Conservation (phyloP, 1,140 invertebrate species). For the Magallana angulata region DNA sequence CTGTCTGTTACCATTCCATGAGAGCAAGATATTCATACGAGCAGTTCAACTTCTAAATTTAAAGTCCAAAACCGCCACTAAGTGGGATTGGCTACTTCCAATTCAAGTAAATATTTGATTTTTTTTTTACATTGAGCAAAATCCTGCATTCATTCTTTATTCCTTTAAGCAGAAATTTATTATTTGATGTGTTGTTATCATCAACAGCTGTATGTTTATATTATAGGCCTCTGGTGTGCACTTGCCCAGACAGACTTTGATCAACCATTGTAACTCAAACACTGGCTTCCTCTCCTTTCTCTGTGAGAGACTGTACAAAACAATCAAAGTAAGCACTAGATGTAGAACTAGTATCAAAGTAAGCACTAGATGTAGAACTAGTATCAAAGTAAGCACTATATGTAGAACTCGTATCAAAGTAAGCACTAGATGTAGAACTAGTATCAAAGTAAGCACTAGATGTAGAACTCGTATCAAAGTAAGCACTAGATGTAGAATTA, state of each 20-base stretch:
- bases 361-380: too few relatives aligned
- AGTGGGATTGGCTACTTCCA: conserved; percentile 89
- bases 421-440: too few relatives aligned
- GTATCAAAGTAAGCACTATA: too few relatives aligned
- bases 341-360: too few relatives aligned
- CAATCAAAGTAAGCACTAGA: conserved; percentile 82
- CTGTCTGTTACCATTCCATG: conserved; percentile 93
- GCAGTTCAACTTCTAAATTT: conserved; percentile 89
- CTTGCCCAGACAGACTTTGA: conserved; percentile 85
- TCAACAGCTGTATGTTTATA: conserved; percentile 35
- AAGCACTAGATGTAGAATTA: too few relatives aligned
- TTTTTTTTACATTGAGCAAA: neutral
- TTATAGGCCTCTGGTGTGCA: conserved; percentile 85
- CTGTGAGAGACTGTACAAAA: conserved; percentile 84
- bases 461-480: too few relatives aligned
- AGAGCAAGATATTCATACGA: conserved; percentile 92
- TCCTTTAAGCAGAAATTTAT: neutral
- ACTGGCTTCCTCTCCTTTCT: conserved; percentile 87
- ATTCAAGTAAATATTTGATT: conserved; percentile 81
- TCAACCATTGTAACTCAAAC: conserved; percentile 86
- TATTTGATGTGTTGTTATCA: neutral
- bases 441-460: too few relatives aligned
- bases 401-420: too few relatives aligned
- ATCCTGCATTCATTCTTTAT: neutral
- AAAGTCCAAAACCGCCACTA: conserved; percentile 81